phyloP scores from a whole-genome alignment of 2,888 invertebrate genomes.

The Amphipyra tragopoginis region DNA sequence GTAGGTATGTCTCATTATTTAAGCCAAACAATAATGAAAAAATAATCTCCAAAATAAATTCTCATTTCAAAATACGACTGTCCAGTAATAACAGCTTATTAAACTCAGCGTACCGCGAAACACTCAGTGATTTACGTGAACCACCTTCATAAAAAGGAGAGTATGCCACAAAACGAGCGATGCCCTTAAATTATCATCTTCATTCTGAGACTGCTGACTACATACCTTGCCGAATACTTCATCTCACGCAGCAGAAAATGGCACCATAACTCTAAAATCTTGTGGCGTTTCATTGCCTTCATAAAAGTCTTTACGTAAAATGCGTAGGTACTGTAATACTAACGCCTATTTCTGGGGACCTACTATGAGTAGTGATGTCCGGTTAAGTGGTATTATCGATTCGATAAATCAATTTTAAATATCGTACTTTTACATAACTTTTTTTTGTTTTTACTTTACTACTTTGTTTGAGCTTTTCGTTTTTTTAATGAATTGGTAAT shows the following conservation, averaged over 20 bases:
- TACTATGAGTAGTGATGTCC: conserved; percentile 47
- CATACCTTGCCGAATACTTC: conserved; percentile 47
- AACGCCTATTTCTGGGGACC: conserved; percentile 45
- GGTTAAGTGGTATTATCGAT: neutral
- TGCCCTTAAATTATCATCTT: conserved; percentile 59
- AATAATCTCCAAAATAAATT: neutral
- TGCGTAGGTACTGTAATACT: conserved; percentile 56
- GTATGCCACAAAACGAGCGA: conserved; percentile 38
- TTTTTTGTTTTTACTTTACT: neutral
- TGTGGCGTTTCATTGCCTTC: conserved; percentile 72
- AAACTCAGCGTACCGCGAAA: conserved; percentile 19
- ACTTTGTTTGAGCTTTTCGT: too few relatives aligned
- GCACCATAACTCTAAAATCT: conserved; percentile 70
- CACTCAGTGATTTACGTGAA: conserved; percentile 30
- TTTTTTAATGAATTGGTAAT: too few relatives aligned
- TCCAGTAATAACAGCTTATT: conserved; percentile 32
- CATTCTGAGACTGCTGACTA: conserved; percentile 57
- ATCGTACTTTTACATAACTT: neutral
- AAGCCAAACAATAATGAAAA: too few relatives aligned
- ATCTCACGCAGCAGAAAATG: conserved; percentile 61
- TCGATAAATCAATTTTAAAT: neutral
- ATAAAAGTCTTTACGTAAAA: conserved; percentile 70
- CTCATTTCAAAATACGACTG: neutral
- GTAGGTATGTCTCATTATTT: too few relatives aligned
- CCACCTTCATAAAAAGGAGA: conserved; percentile 35